Percentiles rank a stretch among this genome's conserved stretches.
Evolutionary conservation across 2,797 vertebrate genomes (phyloP).

Genomic region (Sebastes cheni): DNA sequence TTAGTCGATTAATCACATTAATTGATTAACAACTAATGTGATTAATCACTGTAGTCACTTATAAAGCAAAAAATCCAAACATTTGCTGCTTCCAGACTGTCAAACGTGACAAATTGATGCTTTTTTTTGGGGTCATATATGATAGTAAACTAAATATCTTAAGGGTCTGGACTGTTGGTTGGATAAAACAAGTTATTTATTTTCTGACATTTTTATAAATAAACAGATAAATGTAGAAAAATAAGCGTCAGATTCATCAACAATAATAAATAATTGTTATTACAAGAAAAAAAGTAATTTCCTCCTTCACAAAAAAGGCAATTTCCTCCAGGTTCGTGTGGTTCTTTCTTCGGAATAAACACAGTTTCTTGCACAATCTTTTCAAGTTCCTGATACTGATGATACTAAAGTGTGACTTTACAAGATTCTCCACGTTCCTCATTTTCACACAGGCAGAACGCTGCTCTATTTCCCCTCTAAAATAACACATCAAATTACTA

Average conservation of each 20-base stretch:
- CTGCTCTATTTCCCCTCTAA: no score
- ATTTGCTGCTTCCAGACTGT: background rate
- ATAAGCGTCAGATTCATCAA: background rate
- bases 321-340: no score
- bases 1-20: background rate
- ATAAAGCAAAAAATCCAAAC: background rate
- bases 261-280: background rate
- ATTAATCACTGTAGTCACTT: background rate
- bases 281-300: no score
- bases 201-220: background rate
- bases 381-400: no score
- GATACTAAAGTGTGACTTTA: no score
- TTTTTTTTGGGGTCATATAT: background rate
- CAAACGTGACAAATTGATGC: background rate
- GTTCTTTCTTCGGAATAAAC: no score
- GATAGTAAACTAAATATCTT: background rate
- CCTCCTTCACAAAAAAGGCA: no score
- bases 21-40: no score
- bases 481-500: no score
- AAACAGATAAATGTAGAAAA: background rate
- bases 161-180: background rate
- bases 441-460: no score
- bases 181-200: background rate
- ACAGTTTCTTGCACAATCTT: no score
- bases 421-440: no score